These are phyloP conservation scores for Somateria mollissima DNA, from an alignment of 2,797 vertebrate species.

Conservation along the genomic window DNA sequence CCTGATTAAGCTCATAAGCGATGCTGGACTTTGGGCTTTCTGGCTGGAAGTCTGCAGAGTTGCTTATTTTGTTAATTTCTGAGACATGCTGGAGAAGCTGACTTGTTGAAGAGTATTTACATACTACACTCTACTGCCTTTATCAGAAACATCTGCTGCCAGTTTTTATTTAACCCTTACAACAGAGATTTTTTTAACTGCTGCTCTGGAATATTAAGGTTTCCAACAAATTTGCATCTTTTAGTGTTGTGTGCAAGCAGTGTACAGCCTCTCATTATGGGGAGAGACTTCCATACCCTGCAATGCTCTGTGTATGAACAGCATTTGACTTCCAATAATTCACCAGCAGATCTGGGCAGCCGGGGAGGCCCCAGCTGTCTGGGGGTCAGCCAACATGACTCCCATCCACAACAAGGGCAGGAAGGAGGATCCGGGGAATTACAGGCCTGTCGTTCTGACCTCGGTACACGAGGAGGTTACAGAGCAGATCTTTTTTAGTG, in stretches of 20 bases:
- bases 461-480: not conserved
- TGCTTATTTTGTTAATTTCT: not conserved
- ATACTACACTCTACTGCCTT: not conserved
- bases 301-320: not conserved
- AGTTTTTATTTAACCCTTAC: not conserved
- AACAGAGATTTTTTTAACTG: not conserved
- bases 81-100: not conserved
- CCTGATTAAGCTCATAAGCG: not conserved
- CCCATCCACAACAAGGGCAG: not conserved
- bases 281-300: not conserved
- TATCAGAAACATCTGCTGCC: not conserved
- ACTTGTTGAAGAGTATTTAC: not conserved
- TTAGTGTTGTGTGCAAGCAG: not conserved
- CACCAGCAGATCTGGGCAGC: not conserved
- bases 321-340: not conserved
- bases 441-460: not conserved
- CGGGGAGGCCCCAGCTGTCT: not conserved
- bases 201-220: not conserved
- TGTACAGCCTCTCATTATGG: fast-evolving
- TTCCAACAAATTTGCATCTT: not conserved
- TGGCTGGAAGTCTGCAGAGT: not conserved
- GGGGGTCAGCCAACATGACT: not conserved
- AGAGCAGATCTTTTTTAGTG: not conserved
- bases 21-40: not conserved
- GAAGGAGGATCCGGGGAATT: not conserved